phyloP scores from a whole-genome alignment of 1,140 invertebrate genomes.

The Trypoxylus dichotomus region DNA sequence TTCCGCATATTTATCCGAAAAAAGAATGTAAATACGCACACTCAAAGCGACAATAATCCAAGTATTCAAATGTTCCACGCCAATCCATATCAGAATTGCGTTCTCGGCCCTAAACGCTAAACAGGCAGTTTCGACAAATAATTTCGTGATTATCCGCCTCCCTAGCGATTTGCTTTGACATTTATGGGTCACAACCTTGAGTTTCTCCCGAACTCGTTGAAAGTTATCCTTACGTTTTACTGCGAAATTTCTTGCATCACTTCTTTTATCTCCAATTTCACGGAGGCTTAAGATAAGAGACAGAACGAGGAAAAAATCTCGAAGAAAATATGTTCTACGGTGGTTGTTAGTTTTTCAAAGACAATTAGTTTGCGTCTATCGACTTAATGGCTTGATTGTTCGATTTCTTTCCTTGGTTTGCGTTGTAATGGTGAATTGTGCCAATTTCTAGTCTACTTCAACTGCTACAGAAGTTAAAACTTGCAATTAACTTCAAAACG shows the following conservation, averaged over 20 bases:
- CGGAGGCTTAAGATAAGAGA: neutral
- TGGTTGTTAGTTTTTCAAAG: neutral
- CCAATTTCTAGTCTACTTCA: no score
- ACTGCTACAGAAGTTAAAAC: no score
- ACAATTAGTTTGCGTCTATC: neutral
- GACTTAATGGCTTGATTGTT: neutral
- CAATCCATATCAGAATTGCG: neutral
- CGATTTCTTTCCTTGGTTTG: neutral
- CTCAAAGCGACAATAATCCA: no score
- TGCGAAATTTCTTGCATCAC: slow-evolving; percentile 15
- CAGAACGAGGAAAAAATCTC: neutral
- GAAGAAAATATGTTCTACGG: neutral
- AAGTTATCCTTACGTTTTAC: neutral
- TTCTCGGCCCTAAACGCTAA: neutral
- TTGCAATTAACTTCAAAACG: no score
- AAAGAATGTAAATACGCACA: no score
- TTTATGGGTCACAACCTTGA: slow-evolving; percentile 8
- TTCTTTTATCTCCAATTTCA: slow-evolving; percentile 12
- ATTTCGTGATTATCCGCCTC: slow-evolving; percentile 3
- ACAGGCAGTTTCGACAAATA: neutral
- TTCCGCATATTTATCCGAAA: no score
- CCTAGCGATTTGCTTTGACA: neutral
- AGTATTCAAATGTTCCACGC: neutral
- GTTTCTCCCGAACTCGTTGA: neutral
- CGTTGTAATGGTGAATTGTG: neutral